Evolutionary conservation across 2,888 invertebrate species (phyloP), one percentile per base, ranked within the genome.

Genomic region (Temnothorax unifasciatus): DNA sequence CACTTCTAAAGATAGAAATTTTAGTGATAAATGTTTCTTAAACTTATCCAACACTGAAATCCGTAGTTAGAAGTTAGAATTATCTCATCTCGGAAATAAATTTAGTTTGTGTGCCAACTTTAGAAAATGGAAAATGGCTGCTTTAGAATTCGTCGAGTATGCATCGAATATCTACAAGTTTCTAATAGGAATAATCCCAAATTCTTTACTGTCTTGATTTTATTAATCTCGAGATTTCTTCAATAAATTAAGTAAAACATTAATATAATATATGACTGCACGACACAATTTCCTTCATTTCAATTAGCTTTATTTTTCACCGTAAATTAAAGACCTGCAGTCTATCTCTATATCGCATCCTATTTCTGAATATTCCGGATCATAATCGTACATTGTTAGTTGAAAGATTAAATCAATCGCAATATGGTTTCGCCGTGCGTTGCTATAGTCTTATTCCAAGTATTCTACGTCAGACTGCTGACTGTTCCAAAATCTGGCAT

Each of bases 1-100:
- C 61, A 61, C 4, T 63, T n/a, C 47, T 25, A 61, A 63, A 50
- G 75, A 63, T 13, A 41, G 25, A 77, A 54, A 64, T 77, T 77
- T 77, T 54, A 66, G 41, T 77, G 41, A 77, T 76, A 29, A 69
- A 69, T 59, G 44, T 47, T 59, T 69, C 34, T 21, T 79, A 57
- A 79, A 79, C 57, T 59, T 79, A 68, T 68, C 6, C 21, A 34
- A 18, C 34, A 69, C 44, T 18, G 15, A n/a, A 79, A 34, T 79
- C n/a, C 52, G 25, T 18, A 64, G 52, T 76, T 54, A 8, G 29
- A 29, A 29, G 29, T 29, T 47, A 57, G 57, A 79, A 69, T 57
- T 69, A 59, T 69, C 52, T 54, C 29, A 34, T 69, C 21, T 69
- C 5, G 44, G 34, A 79, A 69, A 79, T 68, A 79, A 57, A 79